Evolutionary conservation across 2,888 invertebrate genomes (phyloP).

Genomic region (Girardia tigrina): DNA sequence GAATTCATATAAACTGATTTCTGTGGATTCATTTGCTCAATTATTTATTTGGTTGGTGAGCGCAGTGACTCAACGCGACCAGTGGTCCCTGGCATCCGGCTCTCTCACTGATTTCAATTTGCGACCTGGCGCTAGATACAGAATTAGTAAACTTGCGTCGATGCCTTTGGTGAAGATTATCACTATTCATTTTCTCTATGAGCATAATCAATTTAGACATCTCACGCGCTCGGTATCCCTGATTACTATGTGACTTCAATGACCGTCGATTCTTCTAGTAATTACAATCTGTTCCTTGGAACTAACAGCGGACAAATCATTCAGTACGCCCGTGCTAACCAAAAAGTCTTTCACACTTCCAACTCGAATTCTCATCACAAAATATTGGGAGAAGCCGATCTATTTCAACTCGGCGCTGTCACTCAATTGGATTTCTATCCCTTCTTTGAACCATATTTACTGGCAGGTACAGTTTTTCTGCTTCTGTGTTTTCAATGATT

Average conservation of each 20-base stretch:
- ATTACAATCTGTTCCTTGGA: background rate
- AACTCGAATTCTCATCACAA: background rate
- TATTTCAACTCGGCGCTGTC: background rate
- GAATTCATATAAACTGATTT: background rate
- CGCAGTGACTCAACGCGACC: background rate
- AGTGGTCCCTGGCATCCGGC: background rate
- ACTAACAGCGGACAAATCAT: constrained; percentile 12
- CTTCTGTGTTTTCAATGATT: background rate
- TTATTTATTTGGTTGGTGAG: background rate
- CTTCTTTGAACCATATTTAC: background rate
- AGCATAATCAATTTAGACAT: too few species aligned
- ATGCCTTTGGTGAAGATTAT: background rate
- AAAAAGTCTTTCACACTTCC: background rate
- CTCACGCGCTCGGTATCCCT: too few species aligned
- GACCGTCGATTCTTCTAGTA: background rate
- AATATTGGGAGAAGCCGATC: background rate
- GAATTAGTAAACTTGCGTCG: background rate
- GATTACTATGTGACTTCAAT: background rate
- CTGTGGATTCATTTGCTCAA: background rate
- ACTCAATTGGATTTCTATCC: constrained; percentile 9
- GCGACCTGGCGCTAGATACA: background rate
- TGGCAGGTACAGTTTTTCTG: background rate
- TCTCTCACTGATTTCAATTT: background rate
- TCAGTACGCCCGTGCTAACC: background rate
- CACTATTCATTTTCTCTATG: too few species aligned